A percentile compares a stretch with the other conserved stretches of the same genome.
Evolutionary conservation across 35 echinoderm and acorn worm species (phyloP).

Genomic region (Eucidaris tribuloides): DNA sequence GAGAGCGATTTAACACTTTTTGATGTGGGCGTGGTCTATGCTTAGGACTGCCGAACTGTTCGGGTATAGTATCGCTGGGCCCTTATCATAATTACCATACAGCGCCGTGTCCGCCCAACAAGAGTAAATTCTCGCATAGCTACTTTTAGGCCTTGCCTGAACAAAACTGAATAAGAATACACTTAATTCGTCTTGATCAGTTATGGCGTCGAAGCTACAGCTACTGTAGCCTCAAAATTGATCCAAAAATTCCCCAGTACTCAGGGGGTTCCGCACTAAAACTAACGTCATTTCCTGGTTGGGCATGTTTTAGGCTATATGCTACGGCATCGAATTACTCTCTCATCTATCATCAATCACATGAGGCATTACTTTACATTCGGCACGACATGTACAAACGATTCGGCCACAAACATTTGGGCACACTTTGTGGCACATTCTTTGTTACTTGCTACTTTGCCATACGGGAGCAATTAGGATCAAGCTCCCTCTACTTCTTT

Average conservation of each 20-base stretch:
- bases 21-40: not conserved
- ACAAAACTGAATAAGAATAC: constrained; percentile 47
- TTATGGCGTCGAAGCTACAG: not conserved
- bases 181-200: not conserved
- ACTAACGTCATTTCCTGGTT: not conserved
- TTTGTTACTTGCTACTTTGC: not conserved
- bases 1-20: constrained; percentile 7
- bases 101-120: not conserved
- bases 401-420: too few relatives aligned
- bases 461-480: not conserved
- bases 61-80: not conserved
- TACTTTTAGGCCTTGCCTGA: constrained; percentile 12
- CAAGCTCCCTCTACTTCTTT: not conserved
- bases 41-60: constrained; percentile 17
- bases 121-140: constrained; percentile 25
- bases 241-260: constrained; percentile 26
- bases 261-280: not conserved
- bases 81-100: not conserved
- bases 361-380: not conserved
- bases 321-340: not conserved
- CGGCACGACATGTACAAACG: too few relatives aligned
- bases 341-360: not conserved
- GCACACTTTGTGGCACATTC: too few relatives aligned
- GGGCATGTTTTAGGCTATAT: not conserved
- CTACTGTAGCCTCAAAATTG: constrained; percentile 20